A percentile compares a stretch with the other conserved stretches of the same genome.
phyloP scores from a whole-genome alignment of 2,797 vertebrate species.

The Avahi laniger region DNA sequence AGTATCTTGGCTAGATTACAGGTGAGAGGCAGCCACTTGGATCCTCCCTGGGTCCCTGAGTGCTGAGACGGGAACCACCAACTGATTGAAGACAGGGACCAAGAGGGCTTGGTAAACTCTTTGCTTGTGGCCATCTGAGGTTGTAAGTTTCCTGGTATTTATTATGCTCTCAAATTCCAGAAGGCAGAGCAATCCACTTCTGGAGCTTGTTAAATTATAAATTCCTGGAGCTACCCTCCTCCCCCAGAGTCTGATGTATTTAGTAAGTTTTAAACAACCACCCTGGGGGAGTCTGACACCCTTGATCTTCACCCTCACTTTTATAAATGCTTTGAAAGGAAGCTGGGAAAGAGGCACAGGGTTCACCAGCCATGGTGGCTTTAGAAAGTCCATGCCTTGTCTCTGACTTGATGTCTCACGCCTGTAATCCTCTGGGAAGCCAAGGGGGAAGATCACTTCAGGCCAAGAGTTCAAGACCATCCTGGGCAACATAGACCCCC shows the following conservation, averaged over 20 bases:
- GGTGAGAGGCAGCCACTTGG: constrained; percentile 82
- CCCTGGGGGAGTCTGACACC: background rate
- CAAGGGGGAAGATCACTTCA: too few relatives aligned
- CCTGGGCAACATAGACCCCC: too few relatives aligned
- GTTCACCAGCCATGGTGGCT: background rate
- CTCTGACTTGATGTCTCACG: background rate
- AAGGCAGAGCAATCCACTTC: background rate
- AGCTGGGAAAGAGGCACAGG: background rate
- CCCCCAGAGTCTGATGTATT: background rate
- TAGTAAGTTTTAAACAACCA: background rate
- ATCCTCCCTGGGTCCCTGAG: background rate
- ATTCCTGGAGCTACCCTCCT: background rate
- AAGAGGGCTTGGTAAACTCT: background rate
- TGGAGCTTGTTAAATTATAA: background rate
- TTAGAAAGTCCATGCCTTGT: background rate
- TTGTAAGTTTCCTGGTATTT: background rate
- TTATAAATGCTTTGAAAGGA: background rate
- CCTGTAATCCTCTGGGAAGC: too few relatives aligned
- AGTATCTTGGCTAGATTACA: constrained; percentile 93
- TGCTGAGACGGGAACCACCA: background rate
- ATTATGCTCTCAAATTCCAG: background rate
- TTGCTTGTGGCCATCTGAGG: background rate
- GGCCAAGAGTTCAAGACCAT: too few relatives aligned
- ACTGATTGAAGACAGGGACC: background rate
- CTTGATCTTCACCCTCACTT: background rate